phyloP scores from a whole-genome alignment of 30 jellyfish, hydroid and myxozoan genomes.

The Aurelia aurita region DNA sequence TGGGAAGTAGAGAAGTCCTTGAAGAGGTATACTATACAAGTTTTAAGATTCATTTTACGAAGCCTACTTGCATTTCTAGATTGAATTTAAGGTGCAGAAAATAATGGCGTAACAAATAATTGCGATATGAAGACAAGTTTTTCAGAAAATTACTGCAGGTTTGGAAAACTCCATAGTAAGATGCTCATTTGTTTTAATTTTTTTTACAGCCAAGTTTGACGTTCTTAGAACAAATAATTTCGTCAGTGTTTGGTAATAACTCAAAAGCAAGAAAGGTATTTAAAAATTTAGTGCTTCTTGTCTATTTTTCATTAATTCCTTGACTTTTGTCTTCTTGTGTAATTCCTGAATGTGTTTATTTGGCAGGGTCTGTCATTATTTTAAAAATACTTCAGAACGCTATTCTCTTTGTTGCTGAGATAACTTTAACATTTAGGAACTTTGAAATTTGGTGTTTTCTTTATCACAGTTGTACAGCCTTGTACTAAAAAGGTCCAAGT shows the following conservation, averaged over 20 bases:
- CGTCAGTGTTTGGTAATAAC: conserved; percentile 58
- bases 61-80: too few relatives aligned
- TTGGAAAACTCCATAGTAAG: too few relatives aligned
- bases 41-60: too few relatives aligned
- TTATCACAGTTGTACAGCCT: not conserved
- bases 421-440: too few relatives aligned
- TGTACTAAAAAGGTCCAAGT: too few relatives aligned
- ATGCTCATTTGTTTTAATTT: not conserved
- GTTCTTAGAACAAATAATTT: conserved; percentile 34
- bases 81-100: too few relatives aligned
- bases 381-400: too few relatives aligned
- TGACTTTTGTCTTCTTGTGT: not conserved
- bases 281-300: not conserved
- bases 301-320: not conserved
- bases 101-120: too few relatives aligned
- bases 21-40: conserved; percentile 32
- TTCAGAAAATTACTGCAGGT: too few relatives aligned
- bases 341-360: not conserved
- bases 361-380: not conserved
- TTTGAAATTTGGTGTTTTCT: not conserved
- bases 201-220: conserved; percentile 50
- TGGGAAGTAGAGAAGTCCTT: conserved; percentile 39
- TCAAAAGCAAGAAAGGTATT: conserved; percentile 45
- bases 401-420: too few relatives aligned
- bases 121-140: too few relatives aligned